Evolutionary conservation across 2,888 invertebrate genomes (phyloP), one percentile per base, ranked within the genome.

Genomic region (Andricus curvator): DNA sequence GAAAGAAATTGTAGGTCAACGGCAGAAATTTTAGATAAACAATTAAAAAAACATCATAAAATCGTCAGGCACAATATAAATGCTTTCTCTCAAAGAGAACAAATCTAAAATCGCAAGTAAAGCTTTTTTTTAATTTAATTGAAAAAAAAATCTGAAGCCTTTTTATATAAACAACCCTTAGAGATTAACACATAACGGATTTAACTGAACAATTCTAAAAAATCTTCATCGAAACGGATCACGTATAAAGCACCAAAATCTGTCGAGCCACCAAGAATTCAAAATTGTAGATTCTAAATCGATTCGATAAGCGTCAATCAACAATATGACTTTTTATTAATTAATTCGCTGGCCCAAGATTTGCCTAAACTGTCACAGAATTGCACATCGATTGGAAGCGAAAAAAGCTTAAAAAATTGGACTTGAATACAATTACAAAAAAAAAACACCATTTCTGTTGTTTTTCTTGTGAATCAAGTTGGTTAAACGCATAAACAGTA

Each of bases 401-500:
- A 74, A 74, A 74, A 68, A 51, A 74, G 33, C 33, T 29, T 11
- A 56, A 56, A 51, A 56, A 74, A 56, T 6, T 37, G 37, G 5
- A 64, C 29, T 62, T 37, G 33, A 76, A 62, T 65, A 37, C 41
- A 74, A 68, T 60, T 62, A 81, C 22, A 48, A 51, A 81, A 37
- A 78, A 22, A 77, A 70, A 76, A 66, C 41, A 74, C 29, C 66
- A n/a, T 51, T 78, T 78, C 70, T 60, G 62, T 48, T 29, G 37
- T 67, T 67, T 48, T 25, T n/a, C 48, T 70, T 56, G 82, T 84
- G 37, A 37, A 37, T 85, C 80, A 84, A 84, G 85, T 84, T 83
- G 81, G 84, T 83, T 87, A 81, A 89, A 88, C 89, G 84, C 85
- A 88, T 84, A 85, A 84, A 88, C 85, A 85, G 84, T 88, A 86